Conservation (phyloP, 2,888 invertebrate genomes). For the Anthophora plumipes region DNA sequence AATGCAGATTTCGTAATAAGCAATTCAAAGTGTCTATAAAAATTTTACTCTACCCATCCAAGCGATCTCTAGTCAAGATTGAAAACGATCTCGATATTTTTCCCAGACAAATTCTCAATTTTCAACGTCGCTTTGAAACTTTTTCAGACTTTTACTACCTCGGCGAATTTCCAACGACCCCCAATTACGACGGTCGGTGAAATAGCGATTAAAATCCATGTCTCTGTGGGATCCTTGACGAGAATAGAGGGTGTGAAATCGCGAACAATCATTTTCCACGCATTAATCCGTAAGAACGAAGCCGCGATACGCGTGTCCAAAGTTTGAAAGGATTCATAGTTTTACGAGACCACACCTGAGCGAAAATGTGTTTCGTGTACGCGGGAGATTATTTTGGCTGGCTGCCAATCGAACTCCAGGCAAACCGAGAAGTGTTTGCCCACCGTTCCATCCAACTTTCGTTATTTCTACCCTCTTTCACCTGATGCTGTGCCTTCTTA, state of each 20-base stretch:
- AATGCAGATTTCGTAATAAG: background rate
- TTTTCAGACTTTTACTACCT: background rate
- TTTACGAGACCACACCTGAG: conserved; percentile 37
- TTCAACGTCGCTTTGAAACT: background rate
- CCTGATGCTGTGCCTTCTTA: conserved; percentile 24
- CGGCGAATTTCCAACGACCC: background rate
- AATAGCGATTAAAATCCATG: background rate
- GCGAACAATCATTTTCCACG: conserved; percentile 3
- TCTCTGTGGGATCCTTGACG: conserved; percentile 11
- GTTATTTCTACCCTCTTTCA: conserved; percentile 27
- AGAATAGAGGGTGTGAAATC: background rate
- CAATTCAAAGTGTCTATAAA: background rate
- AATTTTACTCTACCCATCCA: background rate
- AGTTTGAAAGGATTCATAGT: conserved; percentile 2
- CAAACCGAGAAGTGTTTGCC: conserved; percentile 61
- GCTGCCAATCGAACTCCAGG: conserved; percentile 53
- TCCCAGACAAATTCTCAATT: conserved; percentile 3
- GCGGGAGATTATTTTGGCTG: conserved; percentile 53
- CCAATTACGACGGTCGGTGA: no score
- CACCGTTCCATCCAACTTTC: conserved; percentile 54
- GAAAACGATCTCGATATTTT: background rate
- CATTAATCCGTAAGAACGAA: conserved; percentile 11
- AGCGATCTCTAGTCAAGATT: background rate
- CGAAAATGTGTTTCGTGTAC: conserved; percentile 38
- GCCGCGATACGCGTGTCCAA: conserved; percentile 2